Base-by-base conservation (phyloP, 2,797 vertebrate species). In the Bovichtus variegatus region DNA sequence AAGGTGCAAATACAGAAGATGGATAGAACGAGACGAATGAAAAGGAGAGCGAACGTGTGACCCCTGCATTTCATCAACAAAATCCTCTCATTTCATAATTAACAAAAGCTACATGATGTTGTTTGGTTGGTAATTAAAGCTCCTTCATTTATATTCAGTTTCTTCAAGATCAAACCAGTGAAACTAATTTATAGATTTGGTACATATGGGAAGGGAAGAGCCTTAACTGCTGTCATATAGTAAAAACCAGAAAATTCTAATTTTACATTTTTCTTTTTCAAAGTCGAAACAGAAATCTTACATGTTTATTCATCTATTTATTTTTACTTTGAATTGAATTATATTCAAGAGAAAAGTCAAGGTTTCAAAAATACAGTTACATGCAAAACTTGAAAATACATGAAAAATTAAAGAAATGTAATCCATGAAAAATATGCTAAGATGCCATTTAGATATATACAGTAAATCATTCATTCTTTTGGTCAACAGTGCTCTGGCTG, bases 1-100 rank as follows among this genome's bases (percentile, higher is more conserved):
- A 95, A 96, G 96, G 96, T 95, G 91, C 94, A 97, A 97, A 97
- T 96, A 94, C 96, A 96, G 89, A 89, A 90, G 92, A 92, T 81
- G 85, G 91, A 92, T 87, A 81, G 87, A 84, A 82, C 0, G 23
- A 49, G 58, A 75, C 71, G 54, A 60, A 88, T 66, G 78, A 63
- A 53, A 68, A 54, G 50, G 57, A 36, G 29, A 21, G 60, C 18
- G 53, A 13, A 62, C 0, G 47, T 29, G 58, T 73, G 90, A 83
- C 90, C 88, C 76, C 78, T 36, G 84, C 54, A 71, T 91, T 88
- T 89, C 91, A 94, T 92, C 92, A 94, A 93, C 88, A 89, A 91
- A 86, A 90, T 78, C 84, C 81, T 74, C 75, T 82, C 66, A 50
- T 82, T 85, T 90, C 81, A 91, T 89, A 89, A 94, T 94, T 90